These are phyloP conservation scores for Calephelis perditalis DNA, from an alignment of 2,888 invertebrate species.

Conservation along the genomic window DNA sequence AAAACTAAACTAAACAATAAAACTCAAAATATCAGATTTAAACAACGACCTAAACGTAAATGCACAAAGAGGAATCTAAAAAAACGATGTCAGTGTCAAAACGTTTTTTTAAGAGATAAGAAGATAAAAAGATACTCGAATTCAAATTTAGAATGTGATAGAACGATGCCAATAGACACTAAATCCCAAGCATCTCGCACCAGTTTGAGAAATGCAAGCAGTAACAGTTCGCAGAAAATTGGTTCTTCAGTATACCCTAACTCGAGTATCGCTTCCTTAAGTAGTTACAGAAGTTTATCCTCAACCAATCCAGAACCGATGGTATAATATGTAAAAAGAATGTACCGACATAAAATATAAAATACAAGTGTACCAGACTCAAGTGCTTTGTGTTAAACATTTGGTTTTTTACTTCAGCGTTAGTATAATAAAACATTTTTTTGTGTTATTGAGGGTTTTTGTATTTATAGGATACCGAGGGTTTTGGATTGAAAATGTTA, in stretches of 20 bases:
- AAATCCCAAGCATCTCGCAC: neutral
- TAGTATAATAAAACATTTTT: too few species aligned
- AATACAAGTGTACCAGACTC: too few species aligned
- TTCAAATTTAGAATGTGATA: neutral
- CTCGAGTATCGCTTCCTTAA: neutral
- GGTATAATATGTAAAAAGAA: neutral
- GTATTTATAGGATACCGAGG: too few species aligned
- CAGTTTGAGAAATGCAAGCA: neutral
- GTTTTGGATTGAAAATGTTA: too few species aligned
- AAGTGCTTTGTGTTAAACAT: too few species aligned
- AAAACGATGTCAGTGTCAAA: neutral
- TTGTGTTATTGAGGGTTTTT: too few species aligned
- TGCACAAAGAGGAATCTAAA: neutral
- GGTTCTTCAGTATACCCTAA: conserved; percentile 2
- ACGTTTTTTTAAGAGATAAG: neutral
- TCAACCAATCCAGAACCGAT: conserved; percentile 8
- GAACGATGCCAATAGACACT: neutral
- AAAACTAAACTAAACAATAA: neutral
- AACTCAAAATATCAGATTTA: neutral
- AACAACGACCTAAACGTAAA: conserved; percentile 2
- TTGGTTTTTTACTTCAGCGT: too few species aligned
- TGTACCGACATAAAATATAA: too few species aligned
- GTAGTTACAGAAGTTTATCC: conserved; percentile 6
- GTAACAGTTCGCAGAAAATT: neutral
- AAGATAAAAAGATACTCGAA: neutral